Evolutionary conservation across 2,113 vertebrate species (phyloP), one percentile per base, ranked within the genome.

Genomic region (Thalassarche chlororhynchos): DNA sequence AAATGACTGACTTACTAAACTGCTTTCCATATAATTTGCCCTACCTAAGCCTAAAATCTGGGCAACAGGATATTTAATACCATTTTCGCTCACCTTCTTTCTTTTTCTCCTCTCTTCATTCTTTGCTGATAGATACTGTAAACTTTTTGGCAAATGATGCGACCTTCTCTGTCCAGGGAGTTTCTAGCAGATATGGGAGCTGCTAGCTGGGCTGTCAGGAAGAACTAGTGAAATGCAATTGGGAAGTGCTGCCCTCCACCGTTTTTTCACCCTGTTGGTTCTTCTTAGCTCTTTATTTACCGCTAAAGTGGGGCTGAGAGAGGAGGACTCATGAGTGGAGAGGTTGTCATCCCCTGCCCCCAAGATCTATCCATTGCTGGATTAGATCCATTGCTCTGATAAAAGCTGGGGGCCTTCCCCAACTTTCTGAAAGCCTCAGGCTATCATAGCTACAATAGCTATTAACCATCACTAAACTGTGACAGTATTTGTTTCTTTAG

Each of bases 401-500:
- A 72, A 61, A 93, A 92, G 11, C 4, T 32, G 21, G 6, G 17
- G 14, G 3, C 3, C 70, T 90, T 70, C 19, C 17, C 13, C 36
- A 70, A 3, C 4, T 78, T 57, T 66, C 61, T 60, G 57, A 68
- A 8, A 84, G 5, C 16, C 29, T 82, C 21, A 49, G 17, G 9
- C 32, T 10, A 14, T 31, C 44, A 54, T 26, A 68, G 24, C n/a
- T 69, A 32, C 8, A 52, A 21, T 17, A 38, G 9, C 6, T 57
- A 62, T 57, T 44, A 83, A 61, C 9, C 12, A 34, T 75, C 32
- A 52, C 58, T 95, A 54, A 85, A 42, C 8, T 47, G 51, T 72
- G 6, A 6, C 44, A 52, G 8, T 47, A 18, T 78, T 64, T 96
- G 5, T 92, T 96, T 97, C 91, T 75, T 93, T 86, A 97, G 99